phyloP scores from a whole-genome alignment of 2,797 vertebrate species.

The Megaceryle alcyon region DNA sequence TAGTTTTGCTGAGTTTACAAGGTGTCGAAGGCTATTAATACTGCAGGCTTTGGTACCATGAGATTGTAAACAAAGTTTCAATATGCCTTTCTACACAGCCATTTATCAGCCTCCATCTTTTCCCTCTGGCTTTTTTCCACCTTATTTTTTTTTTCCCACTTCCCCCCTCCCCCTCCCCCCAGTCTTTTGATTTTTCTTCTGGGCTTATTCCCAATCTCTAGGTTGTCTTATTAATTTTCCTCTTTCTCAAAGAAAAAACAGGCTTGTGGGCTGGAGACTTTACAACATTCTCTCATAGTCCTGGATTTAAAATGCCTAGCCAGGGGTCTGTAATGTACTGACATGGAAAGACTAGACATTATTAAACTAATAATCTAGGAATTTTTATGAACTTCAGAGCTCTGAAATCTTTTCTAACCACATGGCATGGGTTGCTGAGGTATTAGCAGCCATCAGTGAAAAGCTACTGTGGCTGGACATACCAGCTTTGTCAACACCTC shows the following conservation, averaged over 20 bases:
- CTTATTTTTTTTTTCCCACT: no score
- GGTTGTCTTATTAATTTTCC: slow-evolving; percentile 55
- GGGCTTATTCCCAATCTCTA: slow-evolving; percentile 36
- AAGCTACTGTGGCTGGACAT: not conserved
- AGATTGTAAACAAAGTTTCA: slow-evolving; percentile 40
- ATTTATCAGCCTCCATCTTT: slow-evolving; percentile 24
- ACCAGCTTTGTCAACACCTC: not conserved
- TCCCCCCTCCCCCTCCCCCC: not conserved
- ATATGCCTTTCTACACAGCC: not conserved
- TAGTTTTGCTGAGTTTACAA: slow-evolving; percentile 66
- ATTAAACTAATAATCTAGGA: slow-evolving; percentile 46
- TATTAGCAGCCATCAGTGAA: not conserved
- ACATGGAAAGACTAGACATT: slow-evolving; percentile 17
- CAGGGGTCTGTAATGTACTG: slow-evolving; percentile 16
- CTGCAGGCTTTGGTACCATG: not conserved
- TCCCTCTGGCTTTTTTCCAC: slow-evolving; percentile 23
- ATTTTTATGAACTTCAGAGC: slow-evolving; percentile 56
- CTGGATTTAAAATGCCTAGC: slow-evolving; percentile 3
- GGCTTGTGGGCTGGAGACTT: slow-evolving; percentile 35
- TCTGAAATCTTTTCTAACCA: slow-evolving; percentile 5
- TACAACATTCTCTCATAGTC: slow-evolving; percentile 24
- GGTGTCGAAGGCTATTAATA: slow-evolving; percentile 44
- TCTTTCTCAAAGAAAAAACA: not conserved
- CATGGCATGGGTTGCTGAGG: not conserved
- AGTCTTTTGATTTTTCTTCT: slow-evolving; percentile 25